Base-by-base conservation (phyloP, 2,888 invertebrate genomes). In the Ochropleura plecta region DNA sequence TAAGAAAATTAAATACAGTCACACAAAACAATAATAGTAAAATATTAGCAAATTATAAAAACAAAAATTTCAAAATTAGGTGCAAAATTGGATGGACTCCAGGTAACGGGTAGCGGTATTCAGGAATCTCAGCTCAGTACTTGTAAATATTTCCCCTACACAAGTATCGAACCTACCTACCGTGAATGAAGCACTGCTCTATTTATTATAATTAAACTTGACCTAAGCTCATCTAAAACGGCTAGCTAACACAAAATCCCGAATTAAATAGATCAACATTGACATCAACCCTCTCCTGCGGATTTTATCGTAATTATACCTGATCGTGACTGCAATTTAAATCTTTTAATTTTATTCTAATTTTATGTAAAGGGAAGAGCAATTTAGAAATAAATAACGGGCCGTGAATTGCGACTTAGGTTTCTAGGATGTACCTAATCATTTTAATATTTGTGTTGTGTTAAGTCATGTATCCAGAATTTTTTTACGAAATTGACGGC, bases 271-370 rank as follows among this genome's bases (percentile, higher is more conserved):
- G 73, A 80, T 73, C 60, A n/a, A 20, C 18, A 16, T 64, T 12
- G 65, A 67, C 59, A 66, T 40, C 53, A 68, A 64, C 60, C 64
- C 68, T 73, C 18, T 14, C 18, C 46, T 57, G 30, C 16, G 48
- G 78, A 77, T 65, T 78, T 55, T 46, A 46, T 59, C 30, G 49
- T 78, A 80, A 73, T 80, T 73, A 73, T 46, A 64, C 14, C 0
- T 64, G 51, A 64, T 73, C 68, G 64, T 73, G 81, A 65, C 55
- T 48, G 68, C 16, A 73, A 68, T 67, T 4, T 44, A 20, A 67
- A 78, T 62, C 55, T 46, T 20, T 9, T 68, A 53, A 53, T 69
- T 69, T 20, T 8, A 42, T 62, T 55, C 5, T 16, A 44, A 62
- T 42, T 40, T 40, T 60, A 60, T 60, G 40, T 42, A 60, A 60